phyloP scores from a whole-genome alignment of 2,113 vertebrate species.

The Ifrita kowaldi region DNA sequence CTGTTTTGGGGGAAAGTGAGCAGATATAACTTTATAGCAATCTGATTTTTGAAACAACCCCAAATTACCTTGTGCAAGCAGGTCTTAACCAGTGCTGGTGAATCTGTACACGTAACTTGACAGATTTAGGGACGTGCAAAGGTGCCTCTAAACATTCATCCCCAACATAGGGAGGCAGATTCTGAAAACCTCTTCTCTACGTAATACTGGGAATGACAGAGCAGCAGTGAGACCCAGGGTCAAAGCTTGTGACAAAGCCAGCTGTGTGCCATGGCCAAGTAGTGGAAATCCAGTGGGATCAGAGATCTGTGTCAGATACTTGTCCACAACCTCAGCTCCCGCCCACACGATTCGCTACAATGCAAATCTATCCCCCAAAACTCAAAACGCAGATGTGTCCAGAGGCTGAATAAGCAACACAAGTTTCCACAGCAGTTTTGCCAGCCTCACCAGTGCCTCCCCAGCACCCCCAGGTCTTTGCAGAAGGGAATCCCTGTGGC shows the following conservation, averaged over 20 bases:
- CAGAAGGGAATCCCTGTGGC: background rate
- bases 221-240: background rate
- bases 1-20: background rate
- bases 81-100: background rate
- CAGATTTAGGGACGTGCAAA: background rate
- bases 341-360: background rate
- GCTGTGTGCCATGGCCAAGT: background rate
- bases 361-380: background rate
- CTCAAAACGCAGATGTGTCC: background rate
- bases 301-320: background rate
- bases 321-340: background rate
- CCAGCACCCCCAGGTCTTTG: background rate
- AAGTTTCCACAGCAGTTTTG: background rate
- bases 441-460: background rate
- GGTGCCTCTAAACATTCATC: background rate
- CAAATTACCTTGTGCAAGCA: background rate
- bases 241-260: background rate
- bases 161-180: background rate
- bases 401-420: background rate
- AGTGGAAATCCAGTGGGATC: background rate
- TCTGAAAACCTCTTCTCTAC: background rate
- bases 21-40: background rate
- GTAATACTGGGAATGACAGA: background rate
- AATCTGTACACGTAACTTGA: background rate
- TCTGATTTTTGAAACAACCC: background rate